phyloP scores from a whole-genome alignment of 2,797 vertebrate species.

The Chelidonichthys spinosus region DNA sequence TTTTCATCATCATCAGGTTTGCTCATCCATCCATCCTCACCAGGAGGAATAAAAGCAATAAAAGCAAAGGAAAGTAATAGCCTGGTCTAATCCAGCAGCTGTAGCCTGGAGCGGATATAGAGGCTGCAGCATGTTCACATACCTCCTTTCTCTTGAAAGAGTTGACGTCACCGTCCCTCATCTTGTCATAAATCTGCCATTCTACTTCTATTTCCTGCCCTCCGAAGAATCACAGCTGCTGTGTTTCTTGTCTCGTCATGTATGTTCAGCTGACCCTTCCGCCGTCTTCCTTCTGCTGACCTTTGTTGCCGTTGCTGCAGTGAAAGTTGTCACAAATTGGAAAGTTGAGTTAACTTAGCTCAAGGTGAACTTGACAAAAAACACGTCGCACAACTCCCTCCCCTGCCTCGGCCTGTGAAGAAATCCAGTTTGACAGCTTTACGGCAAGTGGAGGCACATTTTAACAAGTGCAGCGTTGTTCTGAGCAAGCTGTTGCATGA shows the following conservation, averaged over 20 bases:
- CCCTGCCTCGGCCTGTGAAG: conserved; percentile 58
- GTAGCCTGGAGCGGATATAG: conserved; percentile 48
- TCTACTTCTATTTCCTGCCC: conserved; percentile 32
- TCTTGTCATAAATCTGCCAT: conserved; percentile 64
- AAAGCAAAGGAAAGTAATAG: conserved; percentile 24
- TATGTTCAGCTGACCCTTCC: neutral
- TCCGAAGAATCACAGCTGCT: conserved; percentile 44
- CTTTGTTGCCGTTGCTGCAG: conserved; percentile 19
- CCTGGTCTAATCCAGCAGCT: conserved; percentile 49
- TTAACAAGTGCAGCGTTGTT: conserved; percentile 22
- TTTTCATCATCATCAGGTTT: conserved; percentile 27
- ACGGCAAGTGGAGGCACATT: conserved; percentile 70
- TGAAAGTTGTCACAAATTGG: conserved; percentile 33
- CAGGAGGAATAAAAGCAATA: conserved; percentile 34
- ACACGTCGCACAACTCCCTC: conserved; percentile 49
- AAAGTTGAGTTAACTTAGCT: conserved; percentile 45
- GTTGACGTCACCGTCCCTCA: conserved; percentile 59
- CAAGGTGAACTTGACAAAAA: conserved; percentile 41
- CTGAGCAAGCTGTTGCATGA: conserved; percentile 50
- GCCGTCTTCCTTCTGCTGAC: conserved; percentile 9
- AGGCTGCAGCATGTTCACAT: conserved; percentile 50
- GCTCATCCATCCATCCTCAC: conserved; percentile 32
- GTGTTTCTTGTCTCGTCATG: neutral
- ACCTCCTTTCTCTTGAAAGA: conserved; percentile 58
- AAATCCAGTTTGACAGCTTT: conserved; percentile 79